phyloP scores from a whole-genome alignment of 2,113 vertebrate genomes.

The Vulpes lagopus region DNA sequence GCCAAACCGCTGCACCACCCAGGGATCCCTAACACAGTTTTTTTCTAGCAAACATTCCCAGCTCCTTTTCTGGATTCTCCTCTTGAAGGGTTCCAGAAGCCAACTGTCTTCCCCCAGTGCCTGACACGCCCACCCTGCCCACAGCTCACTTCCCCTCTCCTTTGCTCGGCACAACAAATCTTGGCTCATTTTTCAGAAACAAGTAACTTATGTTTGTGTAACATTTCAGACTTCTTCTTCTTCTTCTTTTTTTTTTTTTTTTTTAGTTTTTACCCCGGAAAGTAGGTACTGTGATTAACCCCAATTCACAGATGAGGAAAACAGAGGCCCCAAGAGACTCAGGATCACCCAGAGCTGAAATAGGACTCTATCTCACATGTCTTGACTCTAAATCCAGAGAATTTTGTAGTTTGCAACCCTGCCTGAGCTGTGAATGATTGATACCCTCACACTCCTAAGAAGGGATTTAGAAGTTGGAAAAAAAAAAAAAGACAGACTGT shows the following conservation, averaged over 20 bases:
- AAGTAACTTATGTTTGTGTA: background rate
- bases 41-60: background rate
- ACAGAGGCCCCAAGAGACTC: background rate
- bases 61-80: too few relatives aligned
- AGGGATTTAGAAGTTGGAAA: background rate
- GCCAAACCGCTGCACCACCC: too few relatives aligned
- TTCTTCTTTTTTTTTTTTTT: background rate
- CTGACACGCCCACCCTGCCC: background rate
- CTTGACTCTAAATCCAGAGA: background rate
- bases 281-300: background rate
- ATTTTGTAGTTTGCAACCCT: background rate
- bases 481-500: background rate
- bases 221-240: background rate
- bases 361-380: background rate
- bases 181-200: constrained; percentile 25
- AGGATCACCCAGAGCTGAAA: background rate
- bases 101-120: fast-evolving
- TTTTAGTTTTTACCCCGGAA: background rate
- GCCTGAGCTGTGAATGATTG: background rate
- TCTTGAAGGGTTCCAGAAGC: background rate
- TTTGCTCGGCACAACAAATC: background rate
- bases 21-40: background rate
- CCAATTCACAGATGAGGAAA: background rate
- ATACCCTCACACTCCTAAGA: background rate
- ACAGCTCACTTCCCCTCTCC: background rate